phyloP scores from a whole-genome alignment of 1,140 invertebrate species.

The Drosophila rhopaloa region DNA sequence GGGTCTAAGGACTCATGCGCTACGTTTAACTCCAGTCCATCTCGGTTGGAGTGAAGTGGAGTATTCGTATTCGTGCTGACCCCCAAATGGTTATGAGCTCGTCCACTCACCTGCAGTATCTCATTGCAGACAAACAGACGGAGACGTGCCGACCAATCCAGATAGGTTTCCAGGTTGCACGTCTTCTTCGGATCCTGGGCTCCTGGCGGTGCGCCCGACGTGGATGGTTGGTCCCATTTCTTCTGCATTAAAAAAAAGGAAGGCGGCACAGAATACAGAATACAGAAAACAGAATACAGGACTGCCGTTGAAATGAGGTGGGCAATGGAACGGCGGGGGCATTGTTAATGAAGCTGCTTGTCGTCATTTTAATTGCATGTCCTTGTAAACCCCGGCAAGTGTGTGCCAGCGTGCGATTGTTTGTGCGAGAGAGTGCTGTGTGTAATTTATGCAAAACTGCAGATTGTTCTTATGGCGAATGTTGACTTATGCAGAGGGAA shows the following conservation, averaged over 20 bases:
- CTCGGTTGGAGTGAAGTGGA: not conserved
- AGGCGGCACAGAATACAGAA: slow-evolving; percentile 10
- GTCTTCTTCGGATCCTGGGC: slow-evolving; percentile 83
- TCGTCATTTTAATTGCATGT: slow-evolving; percentile 76
- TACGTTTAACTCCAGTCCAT: slow-evolving; percentile 41
- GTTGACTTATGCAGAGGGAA: slow-evolving; percentile 30
- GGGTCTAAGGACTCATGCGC: slow-evolving; percentile 65
- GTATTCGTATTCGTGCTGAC: not conserved
- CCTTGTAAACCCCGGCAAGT: slow-evolving; percentile 18
- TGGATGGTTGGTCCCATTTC: slow-evolving; percentile 78
- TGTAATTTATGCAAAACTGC: slow-evolving; percentile 59
- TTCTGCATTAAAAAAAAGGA: slow-evolving; percentile 55
- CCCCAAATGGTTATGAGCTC: slow-evolving; percentile 38
- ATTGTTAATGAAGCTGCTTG: slow-evolving; percentile 78
- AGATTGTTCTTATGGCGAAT: slow-evolving; percentile 43
- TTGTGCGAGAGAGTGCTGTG: slow-evolving; percentile 24
- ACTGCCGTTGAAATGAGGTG: slow-evolving; percentile 37
- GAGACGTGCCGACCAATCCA: slow-evolving; percentile 83
- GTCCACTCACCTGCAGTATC: slow-evolving; percentile 79
- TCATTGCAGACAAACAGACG: slow-evolving; percentile 83
- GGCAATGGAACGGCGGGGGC: slow-evolving; percentile 8
- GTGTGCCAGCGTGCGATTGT: slow-evolving; percentile 19
- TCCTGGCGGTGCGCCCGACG: slow-evolving; percentile 70
- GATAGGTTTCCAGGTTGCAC: slow-evolving; percentile 83
- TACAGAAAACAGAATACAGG: not conserved